Evolutionary conservation across 2,797 vertebrate species (phyloP).

Genomic region (Tapirus indicus): DNA sequence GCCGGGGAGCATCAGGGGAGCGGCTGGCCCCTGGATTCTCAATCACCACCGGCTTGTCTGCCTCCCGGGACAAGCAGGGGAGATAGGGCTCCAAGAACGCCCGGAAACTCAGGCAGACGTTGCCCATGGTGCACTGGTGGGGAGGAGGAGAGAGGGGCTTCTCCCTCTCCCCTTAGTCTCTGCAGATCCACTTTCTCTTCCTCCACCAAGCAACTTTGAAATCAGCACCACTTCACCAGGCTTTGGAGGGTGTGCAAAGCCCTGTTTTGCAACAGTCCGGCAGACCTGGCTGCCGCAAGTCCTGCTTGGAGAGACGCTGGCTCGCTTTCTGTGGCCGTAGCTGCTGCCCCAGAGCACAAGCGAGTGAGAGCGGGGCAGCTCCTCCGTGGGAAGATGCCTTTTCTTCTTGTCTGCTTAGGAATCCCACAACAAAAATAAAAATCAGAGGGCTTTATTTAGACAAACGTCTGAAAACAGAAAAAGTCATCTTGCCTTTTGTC

Average conservation of each 20-base stretch:
- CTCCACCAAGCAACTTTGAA: neutral
- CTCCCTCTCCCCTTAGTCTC: slow-evolving; percentile 36
- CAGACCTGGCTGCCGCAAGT: neutral
- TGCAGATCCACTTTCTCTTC: slow-evolving; percentile 42
- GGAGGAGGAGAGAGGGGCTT: neutral
- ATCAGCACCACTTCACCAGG: slow-evolving; percentile 83
- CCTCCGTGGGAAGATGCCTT: slow-evolving; percentile 62
- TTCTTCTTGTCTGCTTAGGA: slow-evolving; percentile 78
- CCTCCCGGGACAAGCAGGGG: slow-evolving; percentile 76
- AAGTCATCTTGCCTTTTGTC: slow-evolving; percentile 58
- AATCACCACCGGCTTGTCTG: slow-evolving; percentile 70
- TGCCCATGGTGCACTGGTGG: slow-evolving; percentile 70
- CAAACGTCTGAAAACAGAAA: slow-evolving; percentile 1
- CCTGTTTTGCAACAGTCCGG: neutral
- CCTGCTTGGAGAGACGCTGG: neutral
- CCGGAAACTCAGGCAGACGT: slow-evolving; percentile 70
- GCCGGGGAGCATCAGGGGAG: neutral
- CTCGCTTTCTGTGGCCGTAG: neutral
- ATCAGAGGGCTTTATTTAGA: slow-evolving; percentile 7
- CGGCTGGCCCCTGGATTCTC: neutral
- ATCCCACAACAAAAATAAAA: slow-evolving; percentile 68
- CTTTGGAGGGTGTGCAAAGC: slow-evolving; percentile 2
- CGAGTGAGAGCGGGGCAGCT: neutral
- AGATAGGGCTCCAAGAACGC: slow-evolving; percentile 73
- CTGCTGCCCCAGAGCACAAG: neutral